These are phyloP conservation scores for Salvelinus alpinus DNA, from an alignment of 2,113 vertebrate genomes.

Conservation along the genomic window DNA sequence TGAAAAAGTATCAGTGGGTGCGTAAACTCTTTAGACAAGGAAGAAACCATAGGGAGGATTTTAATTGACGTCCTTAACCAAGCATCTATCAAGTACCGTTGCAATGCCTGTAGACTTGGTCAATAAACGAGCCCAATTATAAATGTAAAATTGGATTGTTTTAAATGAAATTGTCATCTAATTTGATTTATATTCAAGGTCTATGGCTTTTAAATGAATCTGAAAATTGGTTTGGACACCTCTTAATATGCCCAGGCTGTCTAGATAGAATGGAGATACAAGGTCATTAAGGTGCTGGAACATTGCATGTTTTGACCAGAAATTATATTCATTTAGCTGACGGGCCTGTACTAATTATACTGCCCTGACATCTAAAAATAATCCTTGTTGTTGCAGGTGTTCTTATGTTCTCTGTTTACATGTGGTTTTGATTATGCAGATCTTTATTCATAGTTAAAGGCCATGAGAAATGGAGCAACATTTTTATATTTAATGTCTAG, in stretches of 20 bases:
- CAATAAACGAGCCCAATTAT: constrained; percentile 42
- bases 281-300: constrained; percentile 1
- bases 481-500: constrained; percentile 25
- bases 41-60: not conserved
- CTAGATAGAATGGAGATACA: constrained; percentile 14
- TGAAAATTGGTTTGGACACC: constrained; percentile 36
- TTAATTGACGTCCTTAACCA: constrained; percentile 9
- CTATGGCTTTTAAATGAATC: constrained; percentile 1
- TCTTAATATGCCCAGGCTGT: constrained; percentile 27
- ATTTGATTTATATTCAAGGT: constrained; percentile 22
- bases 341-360: not conserved
- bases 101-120: not conserved
- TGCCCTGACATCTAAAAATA: not conserved
- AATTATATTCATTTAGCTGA: not conserved
- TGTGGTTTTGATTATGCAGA: not conserved
- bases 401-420: not conserved
- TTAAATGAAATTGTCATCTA: constrained; percentile 1
- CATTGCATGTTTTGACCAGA: constrained; percentile 20
- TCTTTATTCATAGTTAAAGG: constrained; percentile 26
- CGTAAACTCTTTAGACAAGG: not conserved
- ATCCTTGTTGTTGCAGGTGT: not conserved
- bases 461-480: constrained; percentile 28
- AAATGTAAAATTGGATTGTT: constrained; percentile 16
- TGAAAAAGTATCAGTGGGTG: not conserved
- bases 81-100: not conserved